Base-by-base conservation (phyloP, 2,888 invertebrate species). In the Neelides folsomi region DNA sequence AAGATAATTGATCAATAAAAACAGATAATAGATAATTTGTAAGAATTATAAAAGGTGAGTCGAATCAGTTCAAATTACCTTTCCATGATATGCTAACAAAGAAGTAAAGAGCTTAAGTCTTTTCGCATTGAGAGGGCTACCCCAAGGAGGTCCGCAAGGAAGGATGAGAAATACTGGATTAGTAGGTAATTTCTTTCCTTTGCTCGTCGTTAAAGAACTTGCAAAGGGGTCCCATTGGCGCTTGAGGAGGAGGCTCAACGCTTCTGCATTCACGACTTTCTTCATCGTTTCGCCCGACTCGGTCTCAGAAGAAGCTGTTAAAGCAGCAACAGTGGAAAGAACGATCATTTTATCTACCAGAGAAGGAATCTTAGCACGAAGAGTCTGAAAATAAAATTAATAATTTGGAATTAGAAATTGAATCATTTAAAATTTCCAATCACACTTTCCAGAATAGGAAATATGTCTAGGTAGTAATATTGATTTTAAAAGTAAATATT, bases 171-270 rank as follows among this genome's bases (percentile, higher is more conserved):
- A 73, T 15, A 83, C 72, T 13, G 82, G 79, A 69, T 80, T 80
- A 15, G 80, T 79, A 1, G 83, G 78, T 20, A 86, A 69, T 67
- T 82, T 83, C 66, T 73, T 70, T 79, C 79, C 77, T 70, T 81
- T 82, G 54, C 78, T 76, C 49, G 78, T 74, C 55, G 73, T 72
- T 41, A 80, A 68, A 56, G 73, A 72, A 15, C 74, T 69, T 3
- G 76, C 70, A 9, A 81, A 75, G 0, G 86, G 86, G 68, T 86
- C 86, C 84, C 86, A 86, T 9, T 81, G 77, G 55, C 78, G 71
- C 66, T 81, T 81, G 20, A 82, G 65, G 39, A 86, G 71, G 1
- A 80, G 76, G 39, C 76, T 76, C 20, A 86, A 70, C 8, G 79
- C 76, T 64, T 83, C 83, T 62, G 78, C 76, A 43, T 76, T 76